These are phyloP conservation scores for Drosophila pachea DNA, from an alignment of 1,140 invertebrate species.

Conservation along the genomic window DNA sequence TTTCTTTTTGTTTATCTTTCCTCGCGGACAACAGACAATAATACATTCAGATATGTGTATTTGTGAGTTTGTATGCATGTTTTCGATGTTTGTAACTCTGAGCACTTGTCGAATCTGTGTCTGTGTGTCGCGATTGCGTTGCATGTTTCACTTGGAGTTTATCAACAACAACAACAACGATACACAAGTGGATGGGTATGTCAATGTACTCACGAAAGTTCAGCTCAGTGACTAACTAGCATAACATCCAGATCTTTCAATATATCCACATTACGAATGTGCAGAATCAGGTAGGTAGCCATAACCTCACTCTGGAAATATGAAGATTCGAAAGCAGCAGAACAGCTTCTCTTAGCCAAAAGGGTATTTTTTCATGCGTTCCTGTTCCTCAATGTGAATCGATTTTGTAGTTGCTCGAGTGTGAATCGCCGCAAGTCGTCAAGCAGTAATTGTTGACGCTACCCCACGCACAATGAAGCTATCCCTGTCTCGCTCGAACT, in stretches of 20 bases:
- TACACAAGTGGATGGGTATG: background rate
- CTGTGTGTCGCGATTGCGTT: slow-evolving; percentile 12
- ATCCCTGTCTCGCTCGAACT: background rate
- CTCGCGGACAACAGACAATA: background rate
- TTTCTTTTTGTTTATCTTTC: slow-evolving; percentile 12
- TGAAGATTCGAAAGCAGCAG: no score
- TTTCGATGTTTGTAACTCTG: background rate
- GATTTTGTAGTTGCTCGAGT: no score
- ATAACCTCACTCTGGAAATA: no score
- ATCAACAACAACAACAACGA: slow-evolving; percentile 6
- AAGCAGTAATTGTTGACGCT: background rate
- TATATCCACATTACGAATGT: no score
- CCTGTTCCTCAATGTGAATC: no score
- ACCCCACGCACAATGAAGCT: slow-evolving; percentile 1
- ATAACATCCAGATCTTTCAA: no score
- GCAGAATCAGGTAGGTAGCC: no score
- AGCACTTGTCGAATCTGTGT: slow-evolving; percentile 7
- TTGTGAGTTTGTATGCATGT: background rate
- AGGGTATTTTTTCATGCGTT: no score
- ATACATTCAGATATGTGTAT: background rate
- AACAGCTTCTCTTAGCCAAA: no score
- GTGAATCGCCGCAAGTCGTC: no score
- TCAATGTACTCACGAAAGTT: background rate
- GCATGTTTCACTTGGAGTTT: slow-evolving; percentile 1
- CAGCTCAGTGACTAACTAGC: no score